phyloP scores from a whole-genome alignment of 2,797 vertebrate genomes.

The Chelonia mydas region DNA sequence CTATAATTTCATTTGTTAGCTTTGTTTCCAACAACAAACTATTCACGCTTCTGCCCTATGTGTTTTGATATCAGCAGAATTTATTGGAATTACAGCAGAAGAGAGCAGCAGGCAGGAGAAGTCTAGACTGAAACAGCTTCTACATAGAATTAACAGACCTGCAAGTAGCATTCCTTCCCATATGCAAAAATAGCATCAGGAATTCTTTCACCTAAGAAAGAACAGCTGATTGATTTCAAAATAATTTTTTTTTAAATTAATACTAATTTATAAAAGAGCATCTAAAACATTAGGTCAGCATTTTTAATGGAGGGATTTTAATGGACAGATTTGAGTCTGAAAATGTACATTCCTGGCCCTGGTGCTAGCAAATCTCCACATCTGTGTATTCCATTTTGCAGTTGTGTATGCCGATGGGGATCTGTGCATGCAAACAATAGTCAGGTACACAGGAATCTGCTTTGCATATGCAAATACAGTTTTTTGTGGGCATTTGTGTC shows the following conservation, averaged over 20 bases:
- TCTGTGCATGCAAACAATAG: not conserved
- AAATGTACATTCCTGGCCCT: not conserved
- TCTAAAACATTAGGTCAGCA: not conserved
- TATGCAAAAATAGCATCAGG: not conserved
- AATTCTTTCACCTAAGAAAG: not conserved
- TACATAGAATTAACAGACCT: accelerated
- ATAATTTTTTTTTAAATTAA: not conserved
- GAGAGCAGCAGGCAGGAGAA: not conserved
- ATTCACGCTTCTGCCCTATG: not conserved
- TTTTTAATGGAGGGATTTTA: not conserved
- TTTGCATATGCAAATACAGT: accelerated
- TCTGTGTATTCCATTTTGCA: not conserved
- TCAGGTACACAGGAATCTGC: not conserved
- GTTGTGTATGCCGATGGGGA: not conserved
- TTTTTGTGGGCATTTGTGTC: not conserved
- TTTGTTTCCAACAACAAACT: constrained; percentile 19
- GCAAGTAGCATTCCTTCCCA: not conserved
- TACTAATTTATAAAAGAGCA: not conserved
- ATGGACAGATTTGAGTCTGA: not conserved
- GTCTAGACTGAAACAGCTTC: not conserved
- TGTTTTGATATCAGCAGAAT: not conserved
- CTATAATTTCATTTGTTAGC: constrained; percentile 23
- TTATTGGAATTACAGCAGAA: not conserved
- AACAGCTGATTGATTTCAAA: not conserved
- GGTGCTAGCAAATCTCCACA: not conserved